Conservation (phyloP, 2,797 vertebrate species). For the Danio tinwini region DNA sequence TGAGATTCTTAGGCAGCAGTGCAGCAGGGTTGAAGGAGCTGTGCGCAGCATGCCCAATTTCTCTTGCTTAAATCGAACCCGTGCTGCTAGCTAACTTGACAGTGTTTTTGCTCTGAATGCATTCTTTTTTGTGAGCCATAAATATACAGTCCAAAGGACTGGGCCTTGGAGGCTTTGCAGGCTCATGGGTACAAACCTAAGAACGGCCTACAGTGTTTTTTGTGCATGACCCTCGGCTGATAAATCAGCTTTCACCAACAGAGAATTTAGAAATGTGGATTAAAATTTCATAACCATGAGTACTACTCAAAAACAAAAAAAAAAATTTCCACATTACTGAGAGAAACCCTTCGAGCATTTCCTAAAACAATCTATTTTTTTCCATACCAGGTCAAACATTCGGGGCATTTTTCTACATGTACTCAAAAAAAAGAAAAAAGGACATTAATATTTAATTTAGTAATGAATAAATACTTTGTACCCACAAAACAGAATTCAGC, state of each 20-base stretch:
- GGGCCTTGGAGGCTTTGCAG: not conserved
- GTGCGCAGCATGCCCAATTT: slow-evolving; percentile 41
- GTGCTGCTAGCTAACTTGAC: slow-evolving; percentile 5
- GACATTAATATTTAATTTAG: slow-evolving; percentile 63
- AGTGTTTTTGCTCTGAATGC: slow-evolving; percentile 9
- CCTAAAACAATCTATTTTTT: slow-evolving; percentile 40
- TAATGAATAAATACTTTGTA: slow-evolving; percentile 59
- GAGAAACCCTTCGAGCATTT: slow-evolving; percentile 45
- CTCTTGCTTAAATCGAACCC: slow-evolving; percentile 35
- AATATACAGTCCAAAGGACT: not conserved
- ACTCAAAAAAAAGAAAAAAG: slow-evolving; percentile 54
- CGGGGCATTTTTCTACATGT: slow-evolving; percentile 50
- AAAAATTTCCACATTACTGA: slow-evolving; percentile 58
- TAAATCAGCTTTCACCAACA: slow-evolving; percentile 45
- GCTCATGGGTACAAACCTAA: slow-evolving; percentile 34
- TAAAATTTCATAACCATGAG: slow-evolving; percentile 63
- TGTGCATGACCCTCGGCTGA: slow-evolving; percentile 56
- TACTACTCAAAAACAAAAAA: slow-evolving; percentile 17
- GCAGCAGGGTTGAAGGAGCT: slow-evolving; percentile 43
- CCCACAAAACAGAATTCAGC: slow-evolving; percentile 54
- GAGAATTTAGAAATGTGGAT: slow-evolving; percentile 54
- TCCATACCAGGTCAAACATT: slow-evolving; percentile 60
- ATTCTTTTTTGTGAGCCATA: not conserved
- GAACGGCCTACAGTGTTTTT: slow-evolving; percentile 54
- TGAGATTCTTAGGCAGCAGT: slow-evolving; percentile 42